Percentiles rank a stretch among this genome's conserved stretches.
phyloP scores from a whole-genome alignment of 2,113 vertebrate species.

The Anhinga anhinga region DNA sequence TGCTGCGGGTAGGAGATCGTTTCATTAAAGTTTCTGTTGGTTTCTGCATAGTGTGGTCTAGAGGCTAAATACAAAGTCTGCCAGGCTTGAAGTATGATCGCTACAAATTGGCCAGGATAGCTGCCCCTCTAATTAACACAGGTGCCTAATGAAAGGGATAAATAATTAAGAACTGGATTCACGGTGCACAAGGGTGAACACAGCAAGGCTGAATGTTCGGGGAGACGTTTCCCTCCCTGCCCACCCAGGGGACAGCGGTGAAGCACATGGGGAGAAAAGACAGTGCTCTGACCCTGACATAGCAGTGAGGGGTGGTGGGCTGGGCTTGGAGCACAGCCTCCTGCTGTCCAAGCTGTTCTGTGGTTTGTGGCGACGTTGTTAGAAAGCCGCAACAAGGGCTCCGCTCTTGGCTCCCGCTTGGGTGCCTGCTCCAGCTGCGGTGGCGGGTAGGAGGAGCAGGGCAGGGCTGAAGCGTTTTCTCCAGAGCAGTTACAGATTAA shows the following conservation, averaged over 20 bases:
- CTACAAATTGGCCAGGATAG: neutral
- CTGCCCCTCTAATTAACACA: neutral
- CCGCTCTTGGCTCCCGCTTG: neutral
- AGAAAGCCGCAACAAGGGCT: neutral
- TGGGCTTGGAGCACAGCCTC: neutral
- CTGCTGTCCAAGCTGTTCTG: neutral
- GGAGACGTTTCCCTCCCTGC: neutral
- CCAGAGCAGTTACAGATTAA: neutral
- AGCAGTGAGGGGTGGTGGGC: fast-evolving
- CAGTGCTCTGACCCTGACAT: fast-evolving
- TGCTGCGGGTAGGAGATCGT: neutral
- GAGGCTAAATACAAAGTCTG: neutral
- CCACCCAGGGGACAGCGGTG: neutral
- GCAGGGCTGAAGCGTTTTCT: neutral
- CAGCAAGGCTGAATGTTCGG: neutral
- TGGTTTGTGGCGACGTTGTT: neutral
- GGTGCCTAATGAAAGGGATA: neutral
- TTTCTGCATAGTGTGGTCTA: neutral
- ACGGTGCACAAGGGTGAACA: neutral
- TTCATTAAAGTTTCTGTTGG: neutral
- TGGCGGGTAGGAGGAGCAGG: neutral
- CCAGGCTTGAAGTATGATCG: neutral
- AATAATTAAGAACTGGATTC: neutral
- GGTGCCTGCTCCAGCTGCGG: neutral
- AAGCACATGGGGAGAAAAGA: fast-evolving